Evolutionary conservation across 2,888 invertebrate genomes (phyloP).

Genomic region (Cynaeus angustus): DNA sequence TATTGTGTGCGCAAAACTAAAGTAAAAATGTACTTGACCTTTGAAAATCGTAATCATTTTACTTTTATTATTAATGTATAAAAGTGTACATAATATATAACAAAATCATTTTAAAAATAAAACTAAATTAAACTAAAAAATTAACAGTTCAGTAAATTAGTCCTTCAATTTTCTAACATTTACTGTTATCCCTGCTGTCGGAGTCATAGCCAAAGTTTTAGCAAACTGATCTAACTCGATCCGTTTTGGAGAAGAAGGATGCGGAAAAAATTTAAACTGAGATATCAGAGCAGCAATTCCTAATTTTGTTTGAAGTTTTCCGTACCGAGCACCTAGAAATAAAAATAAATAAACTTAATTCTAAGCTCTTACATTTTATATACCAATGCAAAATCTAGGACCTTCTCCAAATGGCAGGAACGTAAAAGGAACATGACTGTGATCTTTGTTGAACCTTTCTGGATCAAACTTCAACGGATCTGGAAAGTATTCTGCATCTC

Average conservation of each 20-base stretch:
- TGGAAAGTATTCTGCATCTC: constrained; percentile 45
- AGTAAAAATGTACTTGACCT: no score
- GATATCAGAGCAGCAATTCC: constrained; percentile 20
- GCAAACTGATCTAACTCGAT: constrained; percentile 9
- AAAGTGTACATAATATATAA: no score
- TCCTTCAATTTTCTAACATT: constrained; percentile 22
- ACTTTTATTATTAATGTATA: no score
- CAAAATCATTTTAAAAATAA: no score
- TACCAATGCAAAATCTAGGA: constrained; percentile 45
- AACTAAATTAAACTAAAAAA: no score
- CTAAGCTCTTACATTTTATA: background rate
- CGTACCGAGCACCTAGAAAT: constrained; percentile 31
- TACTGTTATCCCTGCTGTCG: constrained; percentile 26
- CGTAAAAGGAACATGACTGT: constrained; percentile 12
- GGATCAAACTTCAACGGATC: constrained; percentile 48
- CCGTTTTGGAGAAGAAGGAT: constrained; percentile 20
- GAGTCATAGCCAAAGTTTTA: constrained; percentile 15
- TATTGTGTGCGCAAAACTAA: no score
- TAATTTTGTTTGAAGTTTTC: constrained; percentile 30
- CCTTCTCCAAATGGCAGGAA: constrained; percentile 41
- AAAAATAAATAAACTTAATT: background rate
- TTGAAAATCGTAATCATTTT: no score
- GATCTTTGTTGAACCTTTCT: constrained; percentile 36
- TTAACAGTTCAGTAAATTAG: no score
- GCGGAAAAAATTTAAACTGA: constrained; percentile 34